Conservation (phyloP, 2,888 invertebrate species). For the Ennomos quercinarius region DNA sequence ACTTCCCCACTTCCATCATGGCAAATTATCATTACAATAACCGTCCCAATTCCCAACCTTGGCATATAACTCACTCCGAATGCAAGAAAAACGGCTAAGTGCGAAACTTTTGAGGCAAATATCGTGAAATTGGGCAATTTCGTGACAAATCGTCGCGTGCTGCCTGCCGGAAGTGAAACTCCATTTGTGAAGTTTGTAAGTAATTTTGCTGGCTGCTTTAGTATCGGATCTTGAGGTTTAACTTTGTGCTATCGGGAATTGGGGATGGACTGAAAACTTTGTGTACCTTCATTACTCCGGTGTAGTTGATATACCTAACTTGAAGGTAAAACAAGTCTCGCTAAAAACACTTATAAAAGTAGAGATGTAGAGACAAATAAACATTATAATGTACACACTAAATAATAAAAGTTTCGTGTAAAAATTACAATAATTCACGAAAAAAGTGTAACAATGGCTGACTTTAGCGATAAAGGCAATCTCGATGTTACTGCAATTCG, state of each 20-base stretch:
- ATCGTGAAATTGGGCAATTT: slow-evolving; percentile 35
- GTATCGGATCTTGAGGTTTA: slow-evolving; percentile 18
- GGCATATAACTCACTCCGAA: slow-evolving; percentile 22
- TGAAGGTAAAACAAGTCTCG: too few species aligned
- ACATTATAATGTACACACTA: too few species aligned
- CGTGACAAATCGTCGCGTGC: slow-evolving; percentile 38
- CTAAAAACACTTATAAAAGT: too few species aligned
- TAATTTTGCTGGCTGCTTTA: slow-evolving; percentile 29
- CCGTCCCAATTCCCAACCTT: slow-evolving; percentile 22
- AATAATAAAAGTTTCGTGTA: too few species aligned
- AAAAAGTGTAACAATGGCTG: too few species aligned
- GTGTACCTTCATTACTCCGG: too few species aligned
- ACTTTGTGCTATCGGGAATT: slow-evolving; percentile 16
- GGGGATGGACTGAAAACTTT: not conserved
- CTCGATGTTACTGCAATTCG: too few species aligned
- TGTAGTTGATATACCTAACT: too few species aligned
- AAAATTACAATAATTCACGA: too few species aligned
- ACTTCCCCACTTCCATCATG: slow-evolving; percentile 10
- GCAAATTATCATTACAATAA: slow-evolving; percentile 21
- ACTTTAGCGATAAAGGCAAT: too few species aligned
- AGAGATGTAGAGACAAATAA: too few species aligned
- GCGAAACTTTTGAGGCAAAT: slow-evolving; percentile 35
- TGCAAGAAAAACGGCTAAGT: slow-evolving; percentile 33
- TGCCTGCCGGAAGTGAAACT: slow-evolving; percentile 32
- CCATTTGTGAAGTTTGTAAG: slow-evolving; percentile 35